Evolutionary conservation across 2,888 invertebrate species (phyloP), one percentile per base, ranked within the genome.

Genomic region (Chaetogeoica ovagalla): DNA sequence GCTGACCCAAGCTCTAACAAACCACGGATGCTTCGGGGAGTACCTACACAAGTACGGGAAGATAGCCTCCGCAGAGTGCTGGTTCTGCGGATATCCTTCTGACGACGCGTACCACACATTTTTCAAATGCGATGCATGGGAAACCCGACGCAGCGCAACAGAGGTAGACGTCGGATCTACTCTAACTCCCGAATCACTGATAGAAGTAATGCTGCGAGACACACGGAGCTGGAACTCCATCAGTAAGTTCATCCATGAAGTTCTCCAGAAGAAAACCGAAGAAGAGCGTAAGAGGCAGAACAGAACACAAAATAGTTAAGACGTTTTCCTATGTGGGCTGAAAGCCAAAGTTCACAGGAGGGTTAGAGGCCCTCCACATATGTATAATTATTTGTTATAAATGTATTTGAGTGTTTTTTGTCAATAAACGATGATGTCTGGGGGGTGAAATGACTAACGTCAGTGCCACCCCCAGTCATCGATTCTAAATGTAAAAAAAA

Each of bases 401-500:
- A 23, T 21, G 1, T 60, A 8, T 60, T 60, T 21, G 11, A 1
- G 3, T 5, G 7, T 11, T n/a, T n/a, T n/a, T n/a, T n/a, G n/a
- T 21, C 21, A 60, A 60, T 60, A 70, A 60, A 60, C 23, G 60
- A 23, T 60, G 60, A 23, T 7, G 21, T 1, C 60, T 57, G 23
- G 59, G 52, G 43, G 60, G 60, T 60, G 60, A 60, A 60, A 60
- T 60, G 60, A 60, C 60, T 23, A 21, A 13, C 55, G 60, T 60
- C 60, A 9, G 60, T 60, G 8, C 60, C 60, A 60, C 23, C 60
- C 60, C 60, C 60, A 60, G 60, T 60, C 21, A 7, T 60, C 21
- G 60, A 60, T 60, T 60, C n/a, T 1, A 21, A 60, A 60, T 60
- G 60, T 60, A 60, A 60, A 60, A 60, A 60, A 60, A 60, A 60